Conservation (phyloP, 2,888 invertebrate genomes). For the Belgica antarctica region DNA sequence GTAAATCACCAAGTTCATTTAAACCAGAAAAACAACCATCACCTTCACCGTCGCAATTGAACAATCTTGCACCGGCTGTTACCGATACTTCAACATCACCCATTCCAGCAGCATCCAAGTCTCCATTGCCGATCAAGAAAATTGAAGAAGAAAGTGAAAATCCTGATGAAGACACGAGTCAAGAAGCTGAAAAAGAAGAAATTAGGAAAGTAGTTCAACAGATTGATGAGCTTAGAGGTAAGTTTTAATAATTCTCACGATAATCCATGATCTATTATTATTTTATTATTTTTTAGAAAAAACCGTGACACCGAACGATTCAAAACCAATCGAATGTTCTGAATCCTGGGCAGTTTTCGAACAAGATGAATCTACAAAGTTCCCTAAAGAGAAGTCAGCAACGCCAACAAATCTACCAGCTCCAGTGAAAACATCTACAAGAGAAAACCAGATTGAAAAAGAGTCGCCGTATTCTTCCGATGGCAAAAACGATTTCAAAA, state of each 20-base stretch:
- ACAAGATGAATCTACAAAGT: conserved; percentile 45
- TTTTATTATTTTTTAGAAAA: conserved; percentile 33
- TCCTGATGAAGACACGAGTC: background rate
- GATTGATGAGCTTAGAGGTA: background rate
- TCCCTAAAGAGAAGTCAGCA: background rate
- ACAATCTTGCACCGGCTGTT: conserved; percentile 50
- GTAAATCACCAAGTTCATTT: conserved; percentile 46
- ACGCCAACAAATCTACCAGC: conserved; percentile 48
- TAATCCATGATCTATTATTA: background rate
- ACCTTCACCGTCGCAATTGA: conserved; percentile 45
- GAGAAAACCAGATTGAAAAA: conserved; percentile 53
- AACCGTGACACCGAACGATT: conserved; percentile 32
- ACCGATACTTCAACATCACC: conserved; percentile 50
- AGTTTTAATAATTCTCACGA: background rate
- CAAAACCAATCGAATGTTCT: conserved; percentile 48
- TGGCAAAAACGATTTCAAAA: conserved; percentile 63
- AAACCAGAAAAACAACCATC: conserved; percentile 44
- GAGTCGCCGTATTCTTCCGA: conserved; percentile 79
- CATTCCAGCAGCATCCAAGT: conserved; percentile 47
- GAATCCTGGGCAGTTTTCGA: conserved; percentile 65
- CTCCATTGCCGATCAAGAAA: conserved; percentile 18
- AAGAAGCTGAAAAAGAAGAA: background rate
- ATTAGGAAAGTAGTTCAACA: background rate
- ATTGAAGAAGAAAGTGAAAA: background rate
- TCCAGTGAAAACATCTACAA: conserved; percentile 47